These are phyloP conservation scores for Hybognathus amarus DNA, from an alignment of 2,797 vertebrate genomes.

Conservation along the genomic window DNA sequence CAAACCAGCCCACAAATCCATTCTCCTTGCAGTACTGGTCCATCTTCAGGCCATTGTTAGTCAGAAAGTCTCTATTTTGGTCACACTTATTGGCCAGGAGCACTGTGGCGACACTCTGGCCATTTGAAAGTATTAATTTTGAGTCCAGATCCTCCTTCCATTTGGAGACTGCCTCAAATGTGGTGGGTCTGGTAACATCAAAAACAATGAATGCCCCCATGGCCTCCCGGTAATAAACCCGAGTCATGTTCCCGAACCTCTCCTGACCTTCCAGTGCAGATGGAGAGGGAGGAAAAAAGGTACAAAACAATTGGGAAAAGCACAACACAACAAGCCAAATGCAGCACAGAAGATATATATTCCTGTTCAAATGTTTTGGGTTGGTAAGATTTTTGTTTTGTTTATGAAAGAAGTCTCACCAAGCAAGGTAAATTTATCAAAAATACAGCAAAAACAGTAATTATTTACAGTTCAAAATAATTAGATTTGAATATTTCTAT, in stretches of 20 bases:
- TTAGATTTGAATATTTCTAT: no score
- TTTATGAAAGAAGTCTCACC: not conserved
- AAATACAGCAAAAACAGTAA: not conserved
- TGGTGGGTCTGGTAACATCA: constrained; percentile 91
- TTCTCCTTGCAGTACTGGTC: constrained; percentile 98
- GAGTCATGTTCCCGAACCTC: constrained; percentile 98
- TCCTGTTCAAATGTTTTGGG: not conserved
- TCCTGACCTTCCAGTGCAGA: constrained; percentile 86
- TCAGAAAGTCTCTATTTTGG: constrained; percentile 87
- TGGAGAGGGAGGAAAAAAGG: constrained; percentile 15
- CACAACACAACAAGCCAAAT: not conserved
- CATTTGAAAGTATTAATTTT: constrained; percentile 90
- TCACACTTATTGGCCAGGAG: constrained; percentile 98
- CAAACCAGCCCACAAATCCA: constrained; percentile 94
- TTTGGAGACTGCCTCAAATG: constrained; percentile 94
- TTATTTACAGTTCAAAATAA: no score
- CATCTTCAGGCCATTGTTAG: constrained; percentile 90
- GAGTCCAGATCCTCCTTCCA: constrained; percentile 99
- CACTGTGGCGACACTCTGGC: constrained; percentile 89
- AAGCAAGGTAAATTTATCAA: not conserved
- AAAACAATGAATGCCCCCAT: constrained; percentile 97
- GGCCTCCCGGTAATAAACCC: constrained; percentile 97
- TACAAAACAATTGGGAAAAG: not conserved
- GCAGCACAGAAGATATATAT: not conserved
- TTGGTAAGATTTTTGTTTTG: not conserved